These are phyloP conservation scores for Hydractinia symbiolongicarpus DNA, from an alignment of 30 jellyfish, hydroid and myxozoan species.

Conservation along the genomic window DNA sequence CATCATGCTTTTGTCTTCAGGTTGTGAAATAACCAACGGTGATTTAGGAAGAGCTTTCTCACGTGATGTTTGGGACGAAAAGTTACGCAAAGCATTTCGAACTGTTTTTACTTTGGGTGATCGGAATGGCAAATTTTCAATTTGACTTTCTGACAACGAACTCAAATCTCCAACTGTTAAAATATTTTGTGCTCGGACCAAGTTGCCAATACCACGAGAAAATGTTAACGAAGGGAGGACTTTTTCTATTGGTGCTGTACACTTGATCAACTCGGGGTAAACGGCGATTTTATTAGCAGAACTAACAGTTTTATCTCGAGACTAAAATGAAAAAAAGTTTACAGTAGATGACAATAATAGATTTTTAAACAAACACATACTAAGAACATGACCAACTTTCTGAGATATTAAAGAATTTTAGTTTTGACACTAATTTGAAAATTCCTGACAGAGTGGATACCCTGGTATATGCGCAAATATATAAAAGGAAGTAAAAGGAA, in stretches of 20 bases:
- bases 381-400: no score
- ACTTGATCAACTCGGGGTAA: slow-evolving; percentile 61
- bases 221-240: slow-evolving; percentile 76
- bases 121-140: slow-evolving; percentile 82
- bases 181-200: slow-evolving; percentile 84
- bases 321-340: no score
- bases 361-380: no score
- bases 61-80: slow-evolving; percentile 11
- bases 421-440: no score
- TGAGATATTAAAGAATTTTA: no score
- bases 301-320: no score
- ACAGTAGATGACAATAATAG: no score
- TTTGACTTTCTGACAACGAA: slow-evolving; percentile 66
- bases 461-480: no score
- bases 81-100: slow-evolving; percentile 51
- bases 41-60: slow-evolving; percentile 33
- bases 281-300: slow-evolving; percentile 31
- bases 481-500: no score
- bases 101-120: slow-evolving; percentile 75
- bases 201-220: slow-evolving; percentile 85
- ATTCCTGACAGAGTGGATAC: no score
- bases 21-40: slow-evolving; percentile 15
- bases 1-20: background rate
- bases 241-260: slow-evolving; percentile 77
- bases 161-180: slow-evolving; percentile 73